Conservation (phyloP, 2,888 invertebrate genomes). For the Apamea monoglypha region DNA sequence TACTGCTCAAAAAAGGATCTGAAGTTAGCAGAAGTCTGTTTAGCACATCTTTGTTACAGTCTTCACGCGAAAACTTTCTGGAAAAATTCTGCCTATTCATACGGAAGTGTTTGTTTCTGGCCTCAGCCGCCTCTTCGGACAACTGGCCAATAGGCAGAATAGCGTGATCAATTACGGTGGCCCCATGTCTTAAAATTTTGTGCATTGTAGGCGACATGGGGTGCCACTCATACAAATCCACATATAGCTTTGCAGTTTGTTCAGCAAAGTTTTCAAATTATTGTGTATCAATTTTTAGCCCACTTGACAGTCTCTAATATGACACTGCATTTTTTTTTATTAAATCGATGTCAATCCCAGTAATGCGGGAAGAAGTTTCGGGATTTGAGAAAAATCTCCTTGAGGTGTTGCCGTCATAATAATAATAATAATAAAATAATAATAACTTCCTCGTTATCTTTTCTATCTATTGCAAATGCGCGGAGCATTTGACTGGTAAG, state of each 20-base stretch:
- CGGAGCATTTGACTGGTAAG: no score
- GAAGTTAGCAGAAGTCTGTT: conserved; percentile 5
- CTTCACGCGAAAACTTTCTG: background rate
- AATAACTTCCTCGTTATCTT: no score
- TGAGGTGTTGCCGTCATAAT: background rate
- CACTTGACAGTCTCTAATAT: background rate
- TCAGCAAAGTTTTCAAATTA: conserved; percentile 16
- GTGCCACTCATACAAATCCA: conserved; percentile 26
- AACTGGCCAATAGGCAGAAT: conserved; percentile 28
- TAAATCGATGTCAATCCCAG: background rate
- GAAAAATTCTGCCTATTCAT: conserved; percentile 22
- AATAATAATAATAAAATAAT: no score
- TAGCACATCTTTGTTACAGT: background rate
- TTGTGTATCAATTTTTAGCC: background rate
- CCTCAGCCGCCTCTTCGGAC: conserved; percentile 31
- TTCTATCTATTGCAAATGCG: no score
- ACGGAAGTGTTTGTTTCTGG: conserved; percentile 22
- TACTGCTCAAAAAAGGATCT: no score
- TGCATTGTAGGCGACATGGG: conserved; percentile 30
- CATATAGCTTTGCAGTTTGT: conserved; percentile 29
- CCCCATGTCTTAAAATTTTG: conserved; percentile 19
- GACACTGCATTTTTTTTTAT: conserved; percentile 18
- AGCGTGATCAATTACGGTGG: conserved; percentile 11
- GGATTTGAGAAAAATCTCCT: background rate
- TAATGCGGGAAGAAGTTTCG: conserved; percentile 14